Base-by-base conservation (phyloP, 2,888 invertebrate genomes). In the Plebejus anna region DNA sequence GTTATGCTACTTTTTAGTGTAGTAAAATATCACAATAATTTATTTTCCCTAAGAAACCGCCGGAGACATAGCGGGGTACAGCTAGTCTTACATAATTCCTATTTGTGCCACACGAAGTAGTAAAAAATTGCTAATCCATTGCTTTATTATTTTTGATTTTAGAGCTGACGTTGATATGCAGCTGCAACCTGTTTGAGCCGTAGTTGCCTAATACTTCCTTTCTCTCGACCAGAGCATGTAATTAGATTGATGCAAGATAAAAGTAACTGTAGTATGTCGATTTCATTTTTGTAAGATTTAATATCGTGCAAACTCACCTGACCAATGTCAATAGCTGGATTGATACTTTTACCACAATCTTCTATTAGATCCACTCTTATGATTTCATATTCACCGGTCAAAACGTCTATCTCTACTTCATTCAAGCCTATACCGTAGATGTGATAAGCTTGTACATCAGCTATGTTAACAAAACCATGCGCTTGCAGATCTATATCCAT, bases 401-500 rank as follows among this genome's bases (percentile, higher is more conserved):
- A 84, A 9, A 96, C 85, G 86, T 97, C 97, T 0, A 96, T 84
- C 86, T 96, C 96, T 0, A 96, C 95, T 89, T 97, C 97, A 22
- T 94, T 88, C 16, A 95, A 89, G 4, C 94, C 88, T 0, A 94
- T 90, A 1, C 95, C 96, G 83, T 94, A 95, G 32, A 96, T 80
- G 61, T 83, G 79, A 71, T 87, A 87, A 0, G 28, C 36, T 42
- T 83, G 80, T 0, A 76, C 75, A 77, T 87, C 86, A 13, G 75
- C 66, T 9, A 75, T 0, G 22, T 76, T 81, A 5, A 83, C 79
- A 38, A 81, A 84, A 3, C 84, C 84, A 28, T 86, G 85, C 11
- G 81, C 81, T 80, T 89, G 88, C 72, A 89, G 81, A 78, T 86
- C 83, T 4, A 86, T 57, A 4, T 81, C 78, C 75, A 77, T 79